These are phyloP conservation scores for Asarcornis scutulata DNA, from an alignment of 2,113 vertebrate genomes.

Conservation along the genomic window DNA sequence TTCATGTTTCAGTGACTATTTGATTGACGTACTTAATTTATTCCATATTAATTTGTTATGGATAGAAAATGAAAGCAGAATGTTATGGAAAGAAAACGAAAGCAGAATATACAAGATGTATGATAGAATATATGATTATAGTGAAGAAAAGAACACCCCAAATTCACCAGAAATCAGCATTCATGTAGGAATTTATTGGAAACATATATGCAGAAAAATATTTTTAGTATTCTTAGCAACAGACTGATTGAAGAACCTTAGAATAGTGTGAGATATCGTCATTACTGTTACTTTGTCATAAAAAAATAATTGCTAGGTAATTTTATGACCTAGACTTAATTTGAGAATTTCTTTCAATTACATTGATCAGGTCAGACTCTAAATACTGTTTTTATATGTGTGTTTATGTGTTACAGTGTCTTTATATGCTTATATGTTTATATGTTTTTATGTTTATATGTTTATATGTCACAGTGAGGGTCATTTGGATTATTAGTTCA, in stretches of 20 bases:
- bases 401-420: too few species aligned
- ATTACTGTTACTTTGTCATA: neutral
- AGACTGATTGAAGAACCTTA: neutral
- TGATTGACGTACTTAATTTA: neutral
- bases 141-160: too few species aligned
- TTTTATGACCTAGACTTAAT: neutral
- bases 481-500: neutral
- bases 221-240: neutral
- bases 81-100: neutral
- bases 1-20: neutral
- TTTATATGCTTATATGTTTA: too few species aligned
- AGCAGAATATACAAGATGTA: neutral
- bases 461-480: neutral
- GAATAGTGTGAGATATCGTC: neutral
- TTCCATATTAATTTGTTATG: neutral
- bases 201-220: neutral
- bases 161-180: neutral
- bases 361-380: neutral
- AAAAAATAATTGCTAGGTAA: neutral
- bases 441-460: too few species aligned
- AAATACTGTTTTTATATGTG: too few species aligned
- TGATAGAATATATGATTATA: neutral
- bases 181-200: too few species aligned
- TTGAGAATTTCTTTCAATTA: neutral
- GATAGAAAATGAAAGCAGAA: neutral